Evolutionary conservation across 2,888 invertebrate species (phyloP), one percentile per base, ranked within the genome.

Genomic region (Cistogaster globosa): DNA sequence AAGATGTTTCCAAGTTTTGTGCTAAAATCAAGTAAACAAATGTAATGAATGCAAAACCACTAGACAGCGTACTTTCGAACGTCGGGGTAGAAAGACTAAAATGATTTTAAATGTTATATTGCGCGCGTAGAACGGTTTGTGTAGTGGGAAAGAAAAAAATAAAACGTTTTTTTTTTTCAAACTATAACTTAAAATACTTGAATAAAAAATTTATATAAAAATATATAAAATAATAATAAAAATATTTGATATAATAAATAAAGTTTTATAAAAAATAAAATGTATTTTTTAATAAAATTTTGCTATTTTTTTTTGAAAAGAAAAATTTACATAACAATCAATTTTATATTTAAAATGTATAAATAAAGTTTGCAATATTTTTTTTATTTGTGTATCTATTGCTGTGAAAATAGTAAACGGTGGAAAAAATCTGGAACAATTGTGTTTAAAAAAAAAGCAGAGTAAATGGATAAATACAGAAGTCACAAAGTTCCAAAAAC

Each of bases 31-130:
- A 78, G 63, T 65, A 72, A 81, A 69, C 74, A 75, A 84, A 75
- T 38, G 51, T 62, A 65, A 53, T 45, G 71, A 76, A 76, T 42
- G 32, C 51, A 83, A 81, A 60, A 55, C 53, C 32, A 58, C 62
- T 51, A 71, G 69, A 75, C 78, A 85, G 82, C 85, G 85, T 85
- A 85, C 78, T 79, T 85, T 85, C 78, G 82, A 82, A 82, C 82
- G 85, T 85, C 85, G 85, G 85, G 82, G 69, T 79, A 75, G 78
- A 75, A 85, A 85, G 82, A 82, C 78, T 69, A 85, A 82, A 74
- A 67, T 77, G 58, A 57, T 77, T 53, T 60, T 36, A 65, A 77
- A 71, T 58, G 65, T 18, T 26, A 65, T 75, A 75, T 69, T 51
- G 72, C 63, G 85, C 77, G 84, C 69, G 69, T 83, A 77, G 32